Conservation (phyloP, 1,140 invertebrate genomes). For the Drosophila tani region DNA sequence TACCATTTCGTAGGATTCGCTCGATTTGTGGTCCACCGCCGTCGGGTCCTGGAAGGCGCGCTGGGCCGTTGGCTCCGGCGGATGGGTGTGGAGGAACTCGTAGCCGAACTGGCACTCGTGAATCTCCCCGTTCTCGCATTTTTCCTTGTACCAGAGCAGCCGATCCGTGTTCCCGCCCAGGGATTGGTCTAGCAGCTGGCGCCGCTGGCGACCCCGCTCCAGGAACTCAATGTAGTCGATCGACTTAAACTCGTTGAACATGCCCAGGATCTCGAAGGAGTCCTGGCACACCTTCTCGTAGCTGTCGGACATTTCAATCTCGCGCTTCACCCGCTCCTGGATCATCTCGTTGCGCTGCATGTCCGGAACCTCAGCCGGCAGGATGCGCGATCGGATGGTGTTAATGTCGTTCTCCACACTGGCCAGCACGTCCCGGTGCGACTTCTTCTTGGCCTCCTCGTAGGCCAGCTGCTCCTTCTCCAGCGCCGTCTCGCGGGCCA, state of each 20-base stretch:
- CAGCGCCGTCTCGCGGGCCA: constrained; percentile 74
- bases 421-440: constrained; percentile 55
- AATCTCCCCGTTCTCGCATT: constrained; percentile 37
- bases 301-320: constrained; percentile 46
- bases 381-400: constrained; percentile 64
- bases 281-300: constrained; percentile 53
- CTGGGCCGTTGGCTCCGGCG: background rate
- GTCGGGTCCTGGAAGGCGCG: background rate
- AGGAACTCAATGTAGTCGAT: constrained; percentile 76
- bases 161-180: constrained; percentile 80
- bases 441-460: constrained; percentile 75
- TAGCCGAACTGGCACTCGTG: constrained; percentile 71
- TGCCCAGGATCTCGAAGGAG: constrained; percentile 48
- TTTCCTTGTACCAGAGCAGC: constrained; percentile 69
- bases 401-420: constrained; percentile 70
- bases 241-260: constrained; percentile 57
- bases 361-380: constrained; percentile 70
- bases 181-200: constrained; percentile 71
- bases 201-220: constrained; percentile 66
- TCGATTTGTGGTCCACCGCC: background rate
- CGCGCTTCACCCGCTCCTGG: constrained; percentile 51
- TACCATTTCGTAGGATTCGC: background rate
- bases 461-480: constrained; percentile 75
- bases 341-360: constrained; percentile 75
- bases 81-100: constrained; percentile 45